Evolutionary conservation across 2,113 vertebrate species (phyloP).

Genomic region (Irena cyanogastra): DNA sequence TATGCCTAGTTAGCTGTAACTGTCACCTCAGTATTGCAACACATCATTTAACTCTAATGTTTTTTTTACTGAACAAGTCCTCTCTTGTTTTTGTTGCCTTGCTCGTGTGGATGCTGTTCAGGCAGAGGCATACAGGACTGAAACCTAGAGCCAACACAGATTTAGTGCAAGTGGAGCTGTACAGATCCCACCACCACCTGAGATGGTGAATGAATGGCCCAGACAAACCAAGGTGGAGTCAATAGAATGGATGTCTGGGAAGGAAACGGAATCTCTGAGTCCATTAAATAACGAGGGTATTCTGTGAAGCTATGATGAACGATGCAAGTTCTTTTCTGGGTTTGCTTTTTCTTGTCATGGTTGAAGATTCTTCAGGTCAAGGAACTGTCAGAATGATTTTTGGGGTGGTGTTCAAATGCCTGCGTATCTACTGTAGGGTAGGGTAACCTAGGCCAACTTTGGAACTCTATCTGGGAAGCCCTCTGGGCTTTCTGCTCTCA

Average conservation of each 20-base stretch:
- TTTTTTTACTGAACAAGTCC: conserved; percentile 8
- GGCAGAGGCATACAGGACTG: neutral
- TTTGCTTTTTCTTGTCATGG: neutral
- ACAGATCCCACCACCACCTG: neutral
- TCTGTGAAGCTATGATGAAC: neutral
- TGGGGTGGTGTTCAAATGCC: neutral
- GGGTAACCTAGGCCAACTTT: neutral
- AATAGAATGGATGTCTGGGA: neutral
- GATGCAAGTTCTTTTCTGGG: neutral
- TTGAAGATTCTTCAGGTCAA: neutral
- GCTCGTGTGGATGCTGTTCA: neutral
- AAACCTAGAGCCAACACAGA: neutral
- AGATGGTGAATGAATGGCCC: neutral
- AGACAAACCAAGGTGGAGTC: neutral
- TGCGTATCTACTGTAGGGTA: neutral
- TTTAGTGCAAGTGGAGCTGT: neutral
- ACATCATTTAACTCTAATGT: neutral
- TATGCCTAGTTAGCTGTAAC: neutral
- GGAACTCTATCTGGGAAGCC: neutral
- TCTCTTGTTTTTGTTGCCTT: neutral
- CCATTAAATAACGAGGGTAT: neutral
- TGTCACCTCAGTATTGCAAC: conserved; percentile 16
- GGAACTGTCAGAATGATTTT: neutral
- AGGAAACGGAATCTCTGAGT: neutral
- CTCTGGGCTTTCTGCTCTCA: neutral